phyloP scores from a whole-genome alignment of 2,888 invertebrate genomes.

The Alitta virens region DNA sequence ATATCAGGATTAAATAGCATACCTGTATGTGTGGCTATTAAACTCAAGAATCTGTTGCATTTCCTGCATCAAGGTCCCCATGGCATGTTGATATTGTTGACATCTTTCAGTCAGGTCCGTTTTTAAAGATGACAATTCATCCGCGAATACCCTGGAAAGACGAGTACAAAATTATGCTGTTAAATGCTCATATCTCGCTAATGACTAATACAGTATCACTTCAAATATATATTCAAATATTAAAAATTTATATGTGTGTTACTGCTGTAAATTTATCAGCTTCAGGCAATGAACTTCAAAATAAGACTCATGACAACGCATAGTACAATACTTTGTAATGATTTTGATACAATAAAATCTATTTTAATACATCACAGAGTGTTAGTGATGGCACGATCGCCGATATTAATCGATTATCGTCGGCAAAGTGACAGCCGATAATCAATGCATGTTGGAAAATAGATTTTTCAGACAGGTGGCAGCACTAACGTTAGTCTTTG shows the following conservation, averaged over 20 bases:
- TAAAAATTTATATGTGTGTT: background rate
- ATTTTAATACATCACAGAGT: too few relatives aligned
- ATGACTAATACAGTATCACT: background rate
- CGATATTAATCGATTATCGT: too few relatives aligned
- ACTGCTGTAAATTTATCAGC: background rate
- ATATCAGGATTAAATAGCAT: slow-evolving; percentile 31
- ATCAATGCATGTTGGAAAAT: too few relatives aligned
- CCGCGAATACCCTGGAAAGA: slow-evolving; percentile 77
- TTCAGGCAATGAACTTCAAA: background rate
- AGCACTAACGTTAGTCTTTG: too few relatives aligned
- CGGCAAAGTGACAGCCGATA: too few relatives aligned
- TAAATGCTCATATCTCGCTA: background rate
- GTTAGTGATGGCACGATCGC: too few relatives aligned
- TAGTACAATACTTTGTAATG: too few relatives aligned
- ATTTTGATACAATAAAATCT: too few relatives aligned
- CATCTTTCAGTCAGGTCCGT: slow-evolving; percentile 72
- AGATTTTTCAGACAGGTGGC: too few relatives aligned
- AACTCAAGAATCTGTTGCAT: slow-evolving; percentile 67
- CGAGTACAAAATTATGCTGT: slow-evolving; percentile 1
- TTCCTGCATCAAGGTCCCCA: slow-evolving; percentile 72
- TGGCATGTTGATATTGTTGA: slow-evolving; percentile 69
- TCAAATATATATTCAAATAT: background rate
- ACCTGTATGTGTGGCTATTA: slow-evolving; percentile 67
- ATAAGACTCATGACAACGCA: background rate
- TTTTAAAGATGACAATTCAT: slow-evolving; percentile 86